Conservation (phyloP, 1,140 invertebrate species). For the Aphelenchoides besseyi region DNA sequence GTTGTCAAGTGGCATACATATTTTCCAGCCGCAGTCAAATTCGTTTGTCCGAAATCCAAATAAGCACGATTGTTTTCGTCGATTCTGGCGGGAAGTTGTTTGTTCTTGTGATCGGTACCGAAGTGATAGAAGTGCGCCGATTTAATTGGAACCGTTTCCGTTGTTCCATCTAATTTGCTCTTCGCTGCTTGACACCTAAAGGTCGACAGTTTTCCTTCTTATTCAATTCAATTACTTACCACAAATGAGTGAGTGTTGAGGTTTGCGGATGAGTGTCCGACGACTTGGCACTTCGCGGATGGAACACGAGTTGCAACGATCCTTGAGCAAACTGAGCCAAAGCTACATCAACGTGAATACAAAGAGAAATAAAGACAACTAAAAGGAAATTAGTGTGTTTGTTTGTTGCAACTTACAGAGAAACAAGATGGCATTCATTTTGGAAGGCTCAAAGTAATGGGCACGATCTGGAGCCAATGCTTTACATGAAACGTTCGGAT, state of each 20-base stretch:
- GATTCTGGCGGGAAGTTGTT: conserved; percentile 9
- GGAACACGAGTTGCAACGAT: conserved; percentile 21
- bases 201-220: neutral
- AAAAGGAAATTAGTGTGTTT: neutral
- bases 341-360: conserved; percentile 1
- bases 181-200: conserved; percentile 33
- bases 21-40: conserved; percentile 20
- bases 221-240: conserved; percentile 10
- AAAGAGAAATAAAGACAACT: neutral
- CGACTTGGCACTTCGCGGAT: conserved; percentile 27
- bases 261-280: conserved; percentile 11
- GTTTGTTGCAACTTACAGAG: neutral
- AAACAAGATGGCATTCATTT: neutral
- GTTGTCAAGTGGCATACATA: conserved; percentile 29
- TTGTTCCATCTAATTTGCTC: conserved; percentile 2
- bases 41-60: conserved; percentile 14
- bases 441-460: no score
- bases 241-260: conserved; percentile 12
- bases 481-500: no score
- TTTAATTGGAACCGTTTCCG: neutral
- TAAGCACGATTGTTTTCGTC: conserved; percentile 23
- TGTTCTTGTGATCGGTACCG: neutral
- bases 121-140: conserved; percentile 14
- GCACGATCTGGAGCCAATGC: no score
- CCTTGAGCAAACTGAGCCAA: conserved; percentile 32